A percentile compares a stretch with the other conserved stretches of the same genome.
Conservation (phyloP, 2,888 invertebrate genomes). For the Serrognathus titanus region DNA sequence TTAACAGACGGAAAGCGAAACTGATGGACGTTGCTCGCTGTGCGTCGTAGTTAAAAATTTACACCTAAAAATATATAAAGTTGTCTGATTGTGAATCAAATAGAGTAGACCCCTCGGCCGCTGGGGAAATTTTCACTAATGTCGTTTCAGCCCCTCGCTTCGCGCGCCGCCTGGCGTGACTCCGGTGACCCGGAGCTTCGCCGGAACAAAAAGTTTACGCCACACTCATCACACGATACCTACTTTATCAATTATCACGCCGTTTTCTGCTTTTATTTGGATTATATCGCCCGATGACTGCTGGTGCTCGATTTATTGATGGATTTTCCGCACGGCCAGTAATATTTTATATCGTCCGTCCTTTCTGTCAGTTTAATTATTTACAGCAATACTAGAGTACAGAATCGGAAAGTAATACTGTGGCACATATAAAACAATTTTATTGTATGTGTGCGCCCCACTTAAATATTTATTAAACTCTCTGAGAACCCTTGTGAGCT, state of each 20-base stretch:
- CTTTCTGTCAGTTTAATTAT: slow-evolving; percentile 6
- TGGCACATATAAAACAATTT: no score
- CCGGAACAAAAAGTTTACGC: slow-evolving; percentile 36
- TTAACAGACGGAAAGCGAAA: slow-evolving; percentile 38
- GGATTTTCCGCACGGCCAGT: neutral
- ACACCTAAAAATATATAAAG: slow-evolving; percentile 22
- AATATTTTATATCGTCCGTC: no score
- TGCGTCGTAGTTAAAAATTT: slow-evolving; percentile 1
- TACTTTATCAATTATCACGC: slow-evolving; percentile 40
- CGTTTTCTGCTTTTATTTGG: slow-evolving; percentile 17
- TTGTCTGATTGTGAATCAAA: slow-evolving; percentile 40
- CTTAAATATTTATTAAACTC: no score
- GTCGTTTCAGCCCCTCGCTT: slow-evolving; percentile 35
- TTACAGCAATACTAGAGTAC: slow-evolving; percentile 5
- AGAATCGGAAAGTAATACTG: no score
- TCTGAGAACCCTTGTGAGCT: no score
- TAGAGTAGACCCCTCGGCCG: slow-evolving; percentile 38
- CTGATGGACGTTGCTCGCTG: no score
- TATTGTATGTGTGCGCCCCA: no score
- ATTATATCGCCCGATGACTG: slow-evolving; percentile 5
- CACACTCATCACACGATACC: slow-evolving; percentile 35
- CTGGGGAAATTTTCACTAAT: slow-evolving; percentile 48
- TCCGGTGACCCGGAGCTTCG: slow-evolving; percentile 32
- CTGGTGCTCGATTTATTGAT: neutral
- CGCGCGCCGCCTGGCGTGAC: slow-evolving; percentile 19